These are phyloP conservation scores for Cheilosia variabilis DNA, from an alignment of 2,888 invertebrate genomes.

Conservation along the genomic window DNA sequence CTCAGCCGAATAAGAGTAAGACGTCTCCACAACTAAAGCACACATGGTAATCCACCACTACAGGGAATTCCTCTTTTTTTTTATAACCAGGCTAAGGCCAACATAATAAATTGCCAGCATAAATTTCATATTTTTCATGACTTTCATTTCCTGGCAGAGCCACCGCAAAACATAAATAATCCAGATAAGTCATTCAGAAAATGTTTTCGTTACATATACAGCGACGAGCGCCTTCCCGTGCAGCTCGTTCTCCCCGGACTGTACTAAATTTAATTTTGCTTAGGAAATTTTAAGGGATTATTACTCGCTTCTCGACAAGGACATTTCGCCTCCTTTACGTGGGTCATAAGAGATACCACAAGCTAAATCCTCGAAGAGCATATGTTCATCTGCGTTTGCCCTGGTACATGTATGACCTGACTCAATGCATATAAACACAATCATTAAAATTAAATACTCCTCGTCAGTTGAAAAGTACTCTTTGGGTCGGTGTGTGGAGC, in stretches of 20 bases:
- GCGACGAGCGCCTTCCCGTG: not conserved
- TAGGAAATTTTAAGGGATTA: constrained; percentile 50
- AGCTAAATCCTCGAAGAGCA: constrained; percentile 15
- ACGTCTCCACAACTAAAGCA: not conserved
- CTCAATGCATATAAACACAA: constrained; percentile 43
- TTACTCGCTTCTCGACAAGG: constrained; percentile 3
- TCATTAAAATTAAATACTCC: constrained; percentile 59
- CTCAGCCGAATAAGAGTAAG: not conserved
- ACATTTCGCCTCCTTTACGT: constrained; percentile 19
- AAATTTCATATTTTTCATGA: constrained; percentile 74
- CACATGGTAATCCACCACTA: constrained; percentile 9
- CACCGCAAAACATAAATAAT: constrained; percentile 72
- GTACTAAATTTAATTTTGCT: constrained; percentile 56
- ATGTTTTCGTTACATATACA: constrained; percentile 19
- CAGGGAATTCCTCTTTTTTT: constrained; percentile 24
- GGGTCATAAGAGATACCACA: constrained; percentile 28
- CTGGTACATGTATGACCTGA: constrained; percentile 17
- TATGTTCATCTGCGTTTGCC: constrained; percentile 11
- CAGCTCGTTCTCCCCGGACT: constrained; percentile 5
- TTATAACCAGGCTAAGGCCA: constrained; percentile 57
- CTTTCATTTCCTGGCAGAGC: constrained; percentile 69
- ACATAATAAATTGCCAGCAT: constrained; percentile 72
- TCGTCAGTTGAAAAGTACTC: constrained; percentile 31
- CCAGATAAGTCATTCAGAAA: constrained; percentile 69
- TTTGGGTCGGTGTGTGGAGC: not conserved